Percentiles rank a stretch among this genome's conserved stretches.
Conservation (phyloP, 1,140 invertebrate species). For the Sarcophaga peregrina region DNA sequence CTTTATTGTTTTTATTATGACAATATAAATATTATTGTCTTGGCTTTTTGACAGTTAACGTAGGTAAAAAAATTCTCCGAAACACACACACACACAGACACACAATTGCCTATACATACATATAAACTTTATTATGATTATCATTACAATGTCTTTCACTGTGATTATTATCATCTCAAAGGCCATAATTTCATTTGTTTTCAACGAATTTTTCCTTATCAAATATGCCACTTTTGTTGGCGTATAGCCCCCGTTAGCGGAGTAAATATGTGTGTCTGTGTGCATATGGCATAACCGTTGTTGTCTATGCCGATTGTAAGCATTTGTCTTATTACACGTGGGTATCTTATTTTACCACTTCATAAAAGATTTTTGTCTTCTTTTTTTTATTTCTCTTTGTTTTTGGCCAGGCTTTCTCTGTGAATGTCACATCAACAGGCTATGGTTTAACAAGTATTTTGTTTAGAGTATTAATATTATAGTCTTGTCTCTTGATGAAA, state of each 20-base stretch:
- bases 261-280: too few relatives aligned
- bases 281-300: not conserved
- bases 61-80: constrained; percentile 3
- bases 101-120: not conserved
- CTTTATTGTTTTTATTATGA: constrained; percentile 41
- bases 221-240: not conserved
- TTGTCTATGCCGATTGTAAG: not conserved
- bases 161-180: not conserved
- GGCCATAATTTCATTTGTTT: not conserved
- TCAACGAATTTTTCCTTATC: not conserved
- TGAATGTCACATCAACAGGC: too few relatives aligned
- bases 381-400: too few relatives aligned
- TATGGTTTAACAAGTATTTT: too few relatives aligned
- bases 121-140: not conserved
- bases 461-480: too few relatives aligned
- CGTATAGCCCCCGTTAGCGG: not conserved
- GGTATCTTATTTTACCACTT: constrained; percentile 27
- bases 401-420: too few relatives aligned
- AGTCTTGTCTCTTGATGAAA: too few relatives aligned
- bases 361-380: not conserved
- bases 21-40: constrained; percentile 38
- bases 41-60: constrained; percentile 39
- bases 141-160: constrained; percentile 12
- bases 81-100: not conserved
- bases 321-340: constrained; percentile 29